Conservation (phyloP, 2,113 vertebrate species). For the Prionailurus bengalensis region DNA sequence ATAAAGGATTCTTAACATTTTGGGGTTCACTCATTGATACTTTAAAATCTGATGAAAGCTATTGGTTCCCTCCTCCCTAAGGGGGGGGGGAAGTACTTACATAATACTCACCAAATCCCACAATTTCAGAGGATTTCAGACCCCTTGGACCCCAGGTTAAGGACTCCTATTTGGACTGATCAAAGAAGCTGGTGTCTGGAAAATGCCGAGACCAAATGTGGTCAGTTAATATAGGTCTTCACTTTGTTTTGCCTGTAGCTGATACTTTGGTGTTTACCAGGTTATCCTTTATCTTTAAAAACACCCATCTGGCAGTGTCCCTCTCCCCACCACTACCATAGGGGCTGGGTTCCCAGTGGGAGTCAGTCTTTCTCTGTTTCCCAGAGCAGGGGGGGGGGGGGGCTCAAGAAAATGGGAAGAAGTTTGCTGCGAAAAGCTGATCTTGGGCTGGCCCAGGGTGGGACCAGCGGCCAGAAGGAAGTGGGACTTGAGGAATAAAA, state of each 20-base stretch:
- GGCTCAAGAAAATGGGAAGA: background rate
- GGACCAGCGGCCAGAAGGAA: background rate
- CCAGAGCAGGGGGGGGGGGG: too few species aligned
- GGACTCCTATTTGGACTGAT: background rate
- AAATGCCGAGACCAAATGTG: background rate
- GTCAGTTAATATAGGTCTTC: background rate
- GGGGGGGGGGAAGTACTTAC: accelerated
- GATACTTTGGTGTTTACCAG: background rate
- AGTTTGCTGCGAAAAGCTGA: background rate
- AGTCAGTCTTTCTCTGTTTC: background rate
- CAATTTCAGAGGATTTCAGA: background rate
- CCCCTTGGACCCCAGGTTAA: background rate
- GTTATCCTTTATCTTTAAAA: background rate
- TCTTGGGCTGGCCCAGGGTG: background rate
- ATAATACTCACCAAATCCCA: background rate
- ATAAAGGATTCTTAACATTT: background rate
- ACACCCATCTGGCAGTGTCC: background rate
- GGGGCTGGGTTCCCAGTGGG: background rate
- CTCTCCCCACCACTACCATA: background rate
- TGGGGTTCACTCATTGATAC: background rate
- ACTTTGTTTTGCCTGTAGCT: background rate
- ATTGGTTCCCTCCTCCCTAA: background rate
- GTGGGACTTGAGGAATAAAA: background rate
- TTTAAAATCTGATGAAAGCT: constrained; percentile 43
- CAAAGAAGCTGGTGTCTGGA: constrained; percentile 13